Conservation (phyloP, 1,140 invertebrate genomes). For the Lasioglossum baleicum region DNA sequence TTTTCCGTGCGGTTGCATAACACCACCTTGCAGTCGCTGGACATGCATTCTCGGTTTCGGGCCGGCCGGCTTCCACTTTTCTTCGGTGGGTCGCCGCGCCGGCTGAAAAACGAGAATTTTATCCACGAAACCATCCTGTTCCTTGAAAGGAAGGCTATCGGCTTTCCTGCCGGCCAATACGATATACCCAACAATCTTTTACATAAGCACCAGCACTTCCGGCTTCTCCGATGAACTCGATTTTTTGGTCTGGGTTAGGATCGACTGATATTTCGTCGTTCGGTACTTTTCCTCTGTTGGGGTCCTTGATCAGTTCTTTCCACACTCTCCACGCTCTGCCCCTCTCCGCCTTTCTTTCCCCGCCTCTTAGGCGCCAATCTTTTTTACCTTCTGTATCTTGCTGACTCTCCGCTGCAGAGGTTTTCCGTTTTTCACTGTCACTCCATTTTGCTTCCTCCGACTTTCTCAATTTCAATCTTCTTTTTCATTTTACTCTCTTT, state of each 20-base stretch:
- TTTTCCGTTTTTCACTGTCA: too few relatives aligned
- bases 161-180: not conserved
- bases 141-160: constrained; percentile 5
- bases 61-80: not conserved
- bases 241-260: constrained; percentile 16
- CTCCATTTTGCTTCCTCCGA: too few relatives aligned
- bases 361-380: too few relatives aligned
- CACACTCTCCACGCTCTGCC: too few relatives aligned
- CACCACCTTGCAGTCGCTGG: not conserved
- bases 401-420: too few relatives aligned
- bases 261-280: constrained; percentile 12
- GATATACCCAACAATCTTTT: not conserved
- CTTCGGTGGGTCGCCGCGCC: not conserved
- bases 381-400: too few relatives aligned
- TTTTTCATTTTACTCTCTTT: too few relatives aligned
- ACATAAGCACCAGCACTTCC: constrained; percentile 1
- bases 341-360: not conserved
- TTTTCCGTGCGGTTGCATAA: constrained; percentile 20
- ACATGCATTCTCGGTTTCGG: not conserved
- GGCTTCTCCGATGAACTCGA: not conserved
- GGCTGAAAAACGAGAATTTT: not conserved
- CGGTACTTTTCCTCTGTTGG: not conserved
- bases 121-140: constrained; percentile 13
- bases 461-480: too few relatives aligned
- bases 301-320: not conserved